Evolutionary conservation across 2,888 invertebrate genomes (phyloP).

Genomic region (Uloborus plumipes): DNA sequence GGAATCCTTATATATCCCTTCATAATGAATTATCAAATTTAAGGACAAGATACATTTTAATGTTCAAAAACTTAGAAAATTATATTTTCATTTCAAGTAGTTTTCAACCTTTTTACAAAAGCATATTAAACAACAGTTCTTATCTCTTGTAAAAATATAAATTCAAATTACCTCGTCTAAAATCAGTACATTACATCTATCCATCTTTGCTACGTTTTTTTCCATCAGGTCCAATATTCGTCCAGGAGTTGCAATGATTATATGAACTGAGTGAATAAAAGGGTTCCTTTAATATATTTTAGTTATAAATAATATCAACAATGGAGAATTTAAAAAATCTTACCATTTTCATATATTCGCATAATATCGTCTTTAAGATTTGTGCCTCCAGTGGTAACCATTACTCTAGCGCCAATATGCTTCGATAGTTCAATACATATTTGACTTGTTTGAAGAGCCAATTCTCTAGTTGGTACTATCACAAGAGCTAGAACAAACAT

Average conservation of each 20-base stretch:
- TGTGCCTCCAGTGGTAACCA: constrained; percentile 99
- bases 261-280: constrained; percentile 80
- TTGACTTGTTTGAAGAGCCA: constrained; percentile 99
- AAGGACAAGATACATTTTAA: too few relatives aligned
- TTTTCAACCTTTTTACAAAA: too few relatives aligned
- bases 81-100: too few relatives aligned
- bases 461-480: constrained; percentile 98
- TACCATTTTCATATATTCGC: constrained; percentile 98
- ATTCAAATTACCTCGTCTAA: constrained; percentile 84
- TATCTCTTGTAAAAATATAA: not conserved
- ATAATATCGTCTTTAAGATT: constrained; percentile 95
- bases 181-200: constrained; percentile 95
- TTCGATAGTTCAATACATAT: constrained; percentile 99
- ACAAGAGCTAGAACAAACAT: constrained; percentile 80
- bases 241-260: constrained; percentile 99
- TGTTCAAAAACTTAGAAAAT: too few relatives aligned
- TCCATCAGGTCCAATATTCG: constrained; percentile 99
- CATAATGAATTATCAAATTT: too few relatives aligned
- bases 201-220: constrained; percentile 93
- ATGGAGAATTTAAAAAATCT: constrained; percentile 63
- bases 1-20: too few relatives aligned
- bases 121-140: too few relatives aligned
- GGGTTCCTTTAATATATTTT: not conserved
- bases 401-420: constrained; percentile 96
- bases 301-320: not conserved